Evolutionary conservation across 2,113 vertebrate genomes (phyloP), one percentile per base, ranked within the genome.

Genomic region (Hucho hucho): DNA sequence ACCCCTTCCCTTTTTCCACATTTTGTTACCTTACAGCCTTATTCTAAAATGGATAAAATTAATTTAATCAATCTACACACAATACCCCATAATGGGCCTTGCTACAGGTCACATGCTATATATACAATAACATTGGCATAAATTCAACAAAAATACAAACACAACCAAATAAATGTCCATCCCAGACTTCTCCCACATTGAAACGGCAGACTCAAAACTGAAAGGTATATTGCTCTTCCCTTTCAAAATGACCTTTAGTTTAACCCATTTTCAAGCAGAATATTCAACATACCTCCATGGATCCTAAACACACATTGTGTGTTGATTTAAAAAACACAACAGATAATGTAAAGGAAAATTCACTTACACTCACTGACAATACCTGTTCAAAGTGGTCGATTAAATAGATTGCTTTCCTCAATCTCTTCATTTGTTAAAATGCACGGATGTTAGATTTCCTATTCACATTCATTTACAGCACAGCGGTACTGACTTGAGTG

Each of bases 401-500:
- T 67, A 32, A 29, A 26, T 16, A 37, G 28, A 67, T 32, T 32
- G 65, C 29, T 37, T 22, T 32, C 28, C 65, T 67, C 29, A 32
- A 43, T 32, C 69, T 63, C 49, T 72, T 43, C 26, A 67, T 67
- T 67, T 28, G 28, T 37, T 37, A 32, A 20, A 32, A 67, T 32
- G 28, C 47, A 53, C 14, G 49, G 49, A 53, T 53, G 49, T 14
- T 16, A 29, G 65, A 67, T 67, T 43, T 6, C 64, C 49, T 29
- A 29, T 71, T 61, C 64, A 63, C 72, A 56, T 65, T 29, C 29
- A 37, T 69, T 49, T 75, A 69, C 64, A 69, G 69, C 77, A 56
- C 79, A 75, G 75, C 72, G 56, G 70, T 49, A 43, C 75, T 86
- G 76, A 76, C 74, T 74, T 67, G 74, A 75, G 53, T 80, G 74